Evolutionary conservation across 2,888 invertebrate species (phyloP).

Genomic region (Craniophora ligustri): DNA sequence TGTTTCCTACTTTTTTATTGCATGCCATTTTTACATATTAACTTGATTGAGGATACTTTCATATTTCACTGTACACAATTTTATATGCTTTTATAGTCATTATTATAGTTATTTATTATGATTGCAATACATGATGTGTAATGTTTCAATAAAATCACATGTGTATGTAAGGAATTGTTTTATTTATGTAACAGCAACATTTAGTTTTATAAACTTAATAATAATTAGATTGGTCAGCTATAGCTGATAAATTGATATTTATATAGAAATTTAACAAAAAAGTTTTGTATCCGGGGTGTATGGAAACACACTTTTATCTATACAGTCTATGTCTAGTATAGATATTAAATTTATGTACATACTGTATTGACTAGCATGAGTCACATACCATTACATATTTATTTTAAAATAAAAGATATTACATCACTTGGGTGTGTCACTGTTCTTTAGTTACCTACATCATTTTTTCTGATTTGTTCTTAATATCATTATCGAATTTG

Average conservation of each 20-base stretch:
- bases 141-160: constrained; percentile 54
- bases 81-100: constrained; percentile 60
- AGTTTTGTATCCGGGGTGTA: neutral
- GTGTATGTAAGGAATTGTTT: constrained; percentile 44
- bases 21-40: too few species aligned
- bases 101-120: constrained; percentile 62
- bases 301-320: neutral
- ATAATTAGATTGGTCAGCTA: too few species aligned
- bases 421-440: neutral
- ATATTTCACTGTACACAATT: constrained; percentile 52
- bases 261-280: too few species aligned
- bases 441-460: constrained; percentile 7
- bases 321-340: too few species aligned
- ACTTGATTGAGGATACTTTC: constrained; percentile 28
- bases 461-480: constrained; percentile 2
- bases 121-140: constrained; percentile 44
- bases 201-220: neutral
- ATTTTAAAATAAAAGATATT: neutral
- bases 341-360: neutral
- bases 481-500: constrained; percentile 15
- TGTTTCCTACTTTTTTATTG: too few species aligned
- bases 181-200: constrained; percentile 27
- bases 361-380: constrained; percentile 23
- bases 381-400: constrained; percentile 3
- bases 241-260: too few species aligned